Percentiles rank a stretch among this genome's conserved stretches.
Conservation (phyloP, 2,888 invertebrate genomes). For the Eupithecia insigniata region DNA sequence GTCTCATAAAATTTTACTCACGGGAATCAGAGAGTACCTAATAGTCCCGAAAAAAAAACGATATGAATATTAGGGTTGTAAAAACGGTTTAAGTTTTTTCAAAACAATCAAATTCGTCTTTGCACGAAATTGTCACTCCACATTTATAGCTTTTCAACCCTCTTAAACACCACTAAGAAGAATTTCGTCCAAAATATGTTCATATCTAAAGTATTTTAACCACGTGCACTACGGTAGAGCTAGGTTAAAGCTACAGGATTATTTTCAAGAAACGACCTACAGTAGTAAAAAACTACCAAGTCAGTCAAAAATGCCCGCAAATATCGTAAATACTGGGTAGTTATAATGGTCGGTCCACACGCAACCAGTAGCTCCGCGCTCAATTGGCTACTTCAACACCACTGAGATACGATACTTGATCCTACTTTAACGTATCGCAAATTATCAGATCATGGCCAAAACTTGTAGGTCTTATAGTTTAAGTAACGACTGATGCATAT, state of each 20-base stretch:
- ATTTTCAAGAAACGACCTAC: background rate
- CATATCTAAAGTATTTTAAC: background rate
- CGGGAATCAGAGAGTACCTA: no score
- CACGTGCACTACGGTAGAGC: background rate
- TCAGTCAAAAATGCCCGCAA: slow-evolving; percentile 19
- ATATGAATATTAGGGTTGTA: no score
- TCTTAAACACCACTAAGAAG: background rate
- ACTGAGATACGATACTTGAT: slow-evolving; percentile 21
- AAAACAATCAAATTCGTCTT: no score
- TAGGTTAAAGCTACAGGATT: background rate
- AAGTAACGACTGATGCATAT: background rate
- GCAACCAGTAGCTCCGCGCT: slow-evolving; percentile 26
- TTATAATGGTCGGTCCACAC: slow-evolving; percentile 31
- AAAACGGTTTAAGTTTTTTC: no score
- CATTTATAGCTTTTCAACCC: background rate
- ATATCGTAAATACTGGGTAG: slow-evolving; percentile 24
- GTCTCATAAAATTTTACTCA: no score
- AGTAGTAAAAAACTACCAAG: slow-evolving; percentile 11
- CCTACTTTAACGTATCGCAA: slow-evolving; percentile 25
- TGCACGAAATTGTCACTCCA: background rate
- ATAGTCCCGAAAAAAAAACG: no score
- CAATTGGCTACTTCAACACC: slow-evolving; percentile 18
- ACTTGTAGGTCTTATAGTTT: background rate
- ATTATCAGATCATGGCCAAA: slow-evolving; percentile 23
- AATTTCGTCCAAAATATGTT: background rate